These are phyloP conservation scores for Caenorhabditis remanei DNA, from an alignment of 1,140 invertebrate species.

Conservation along the genomic window DNA sequence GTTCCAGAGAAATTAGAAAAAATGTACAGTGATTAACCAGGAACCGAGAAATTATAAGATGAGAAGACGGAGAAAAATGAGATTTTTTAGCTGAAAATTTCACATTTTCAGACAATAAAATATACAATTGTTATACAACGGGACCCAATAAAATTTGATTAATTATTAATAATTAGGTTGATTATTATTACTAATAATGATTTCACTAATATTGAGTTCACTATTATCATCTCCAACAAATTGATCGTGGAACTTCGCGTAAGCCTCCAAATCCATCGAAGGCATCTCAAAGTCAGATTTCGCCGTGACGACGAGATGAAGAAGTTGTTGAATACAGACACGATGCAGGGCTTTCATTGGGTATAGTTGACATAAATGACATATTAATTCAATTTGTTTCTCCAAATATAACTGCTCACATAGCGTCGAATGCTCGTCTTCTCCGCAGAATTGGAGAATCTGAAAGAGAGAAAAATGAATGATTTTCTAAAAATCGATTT, in stretches of 20 bases:
- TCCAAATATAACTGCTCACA: slow-evolving; percentile 19
- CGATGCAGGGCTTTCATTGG: background rate
- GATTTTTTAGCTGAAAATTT: too few species aligned
- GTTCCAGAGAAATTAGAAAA: too few species aligned
- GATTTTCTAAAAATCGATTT: too few species aligned
- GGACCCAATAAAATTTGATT: background rate
- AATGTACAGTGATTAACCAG: too few species aligned
- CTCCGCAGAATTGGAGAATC: background rate
- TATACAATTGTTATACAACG: too few species aligned
- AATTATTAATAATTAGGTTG: too few species aligned
- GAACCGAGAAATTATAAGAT: too few species aligned
- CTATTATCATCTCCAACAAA: background rate
- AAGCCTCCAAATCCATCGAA: background rate
- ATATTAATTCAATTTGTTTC: slow-evolving; percentile 21
- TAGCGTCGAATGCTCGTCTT: background rate
- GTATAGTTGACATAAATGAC: slow-evolving; percentile 11
- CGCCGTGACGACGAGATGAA: background rate
- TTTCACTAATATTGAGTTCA: too few species aligned
- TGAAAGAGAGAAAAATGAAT: background rate
- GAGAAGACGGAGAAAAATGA: too few species aligned
- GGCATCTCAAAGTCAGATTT: slow-evolving; percentile 1
- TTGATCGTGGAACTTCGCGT: background rate
- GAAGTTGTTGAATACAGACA: slow-evolving; percentile 9
- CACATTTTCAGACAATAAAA: too few species aligned
- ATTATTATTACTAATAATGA: background rate